phyloP scores from a whole-genome alignment of 2,888 invertebrate genomes.

The Rhamnusium bicolor region DNA sequence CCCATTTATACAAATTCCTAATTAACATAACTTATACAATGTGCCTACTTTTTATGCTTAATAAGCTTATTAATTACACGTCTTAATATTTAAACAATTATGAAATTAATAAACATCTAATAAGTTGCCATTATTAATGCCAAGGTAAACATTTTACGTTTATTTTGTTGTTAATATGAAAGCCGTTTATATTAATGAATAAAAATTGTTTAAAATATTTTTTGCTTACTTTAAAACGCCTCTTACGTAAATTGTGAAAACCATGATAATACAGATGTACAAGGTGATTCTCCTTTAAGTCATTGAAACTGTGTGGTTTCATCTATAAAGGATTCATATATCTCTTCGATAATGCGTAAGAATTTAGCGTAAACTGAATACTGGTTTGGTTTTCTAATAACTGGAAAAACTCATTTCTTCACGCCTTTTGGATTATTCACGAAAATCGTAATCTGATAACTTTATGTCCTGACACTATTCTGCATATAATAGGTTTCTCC shows the following conservation, averaged over 20 bases:
- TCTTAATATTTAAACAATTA: not conserved
- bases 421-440: too few species aligned
- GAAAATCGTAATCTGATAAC: too few species aligned
- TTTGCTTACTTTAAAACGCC: not conserved
- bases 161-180: not conserved
- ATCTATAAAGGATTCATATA: too few species aligned
- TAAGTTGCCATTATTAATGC: conserved; percentile 1
- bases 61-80: not conserved
- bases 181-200: not conserved
- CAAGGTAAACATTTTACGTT: conserved; percentile 2
- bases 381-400: too few species aligned
- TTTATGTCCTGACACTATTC: too few species aligned
- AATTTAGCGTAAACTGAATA: too few species aligned
- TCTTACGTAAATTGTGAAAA: not conserved
- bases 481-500: too few species aligned
- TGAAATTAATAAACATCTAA: not conserved
- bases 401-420: too few species aligned
- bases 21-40: not conserved
- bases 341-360: too few species aligned
- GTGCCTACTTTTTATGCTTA: not conserved
- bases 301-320: too few species aligned
- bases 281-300: too few species aligned
- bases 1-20: not conserved
- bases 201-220: not conserved
- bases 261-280: not conserved